phyloP scores from a whole-genome alignment of 2,797 vertebrate species.

The Sarcophilus harrisii region DNA sequence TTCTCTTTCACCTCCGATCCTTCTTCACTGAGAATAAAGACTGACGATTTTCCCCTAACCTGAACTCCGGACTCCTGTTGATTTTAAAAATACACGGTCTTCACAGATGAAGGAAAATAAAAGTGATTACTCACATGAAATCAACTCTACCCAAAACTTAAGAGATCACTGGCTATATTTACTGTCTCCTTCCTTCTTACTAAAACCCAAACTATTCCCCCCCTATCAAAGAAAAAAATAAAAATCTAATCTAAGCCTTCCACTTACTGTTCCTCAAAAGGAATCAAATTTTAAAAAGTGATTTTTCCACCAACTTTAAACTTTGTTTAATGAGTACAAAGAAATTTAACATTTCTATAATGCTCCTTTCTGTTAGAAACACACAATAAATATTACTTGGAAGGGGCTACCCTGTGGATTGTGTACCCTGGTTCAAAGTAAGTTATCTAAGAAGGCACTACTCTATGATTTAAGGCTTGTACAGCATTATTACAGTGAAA shows the following conservation, averaged over 20 bases:
- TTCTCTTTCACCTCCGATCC: too few species aligned
- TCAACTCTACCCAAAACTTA: slow-evolving; percentile 46
- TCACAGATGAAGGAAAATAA: slow-evolving; percentile 72
- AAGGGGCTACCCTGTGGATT: slow-evolving; percentile 71
- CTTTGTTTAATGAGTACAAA: slow-evolving; percentile 65
- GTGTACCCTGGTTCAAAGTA: slow-evolving; percentile 81
- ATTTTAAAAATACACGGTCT: too few species aligned
- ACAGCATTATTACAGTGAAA: slow-evolving; percentile 81
- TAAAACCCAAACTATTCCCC: too few species aligned
- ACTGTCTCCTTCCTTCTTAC: neutral
- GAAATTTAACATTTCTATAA: slow-evolving; percentile 68
- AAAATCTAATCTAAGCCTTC: too few species aligned
- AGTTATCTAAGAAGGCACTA: slow-evolving; percentile 87
- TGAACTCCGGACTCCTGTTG: too few species aligned
- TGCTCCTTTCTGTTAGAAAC: slow-evolving; percentile 58
- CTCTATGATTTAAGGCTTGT: slow-evolving; percentile 88
- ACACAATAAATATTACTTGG: slow-evolving; percentile 62
- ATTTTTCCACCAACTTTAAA: slow-evolving; percentile 72
- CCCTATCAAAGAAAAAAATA: neutral
- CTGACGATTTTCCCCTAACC: too few species aligned
- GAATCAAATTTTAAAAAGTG: slow-evolving; percentile 63
- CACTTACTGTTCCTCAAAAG: slow-evolving; percentile 22
- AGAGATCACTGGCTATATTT: slow-evolving; percentile 62
- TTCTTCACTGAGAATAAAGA: too few species aligned
- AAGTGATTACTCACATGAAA: slow-evolving; percentile 31